These are phyloP conservation scores for Drosophila picticornis DNA, from an alignment of 2,888 invertebrate species.

Conservation along the genomic window DNA sequence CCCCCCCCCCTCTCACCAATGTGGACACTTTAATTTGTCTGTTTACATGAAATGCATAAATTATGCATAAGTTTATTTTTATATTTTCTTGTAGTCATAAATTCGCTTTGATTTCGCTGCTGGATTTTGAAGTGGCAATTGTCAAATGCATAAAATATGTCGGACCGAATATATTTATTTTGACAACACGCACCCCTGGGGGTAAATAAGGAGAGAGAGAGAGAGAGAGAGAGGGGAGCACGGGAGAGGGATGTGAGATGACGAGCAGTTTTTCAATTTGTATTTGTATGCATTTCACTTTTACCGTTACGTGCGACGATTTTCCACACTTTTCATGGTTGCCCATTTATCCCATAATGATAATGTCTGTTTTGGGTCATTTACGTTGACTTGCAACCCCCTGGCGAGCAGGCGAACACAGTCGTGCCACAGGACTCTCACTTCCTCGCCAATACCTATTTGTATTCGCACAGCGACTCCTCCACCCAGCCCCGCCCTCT, in stretches of 20 bases:
- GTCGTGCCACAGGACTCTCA: not conserved
- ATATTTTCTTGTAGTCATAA: slow-evolving; percentile 46
- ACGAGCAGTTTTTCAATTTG: slow-evolving; percentile 36
- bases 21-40: slow-evolving; percentile 70
- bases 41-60: slow-evolving; percentile 78
- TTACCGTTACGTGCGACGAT: slow-evolving; percentile 38
- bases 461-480: not conserved
- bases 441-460: slow-evolving; percentile 7
- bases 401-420: slow-evolving; percentile 1
- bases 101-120: slow-evolving; percentile 69
- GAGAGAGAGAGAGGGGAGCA: not conserved
- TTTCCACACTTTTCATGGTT: slow-evolving; percentile 66
- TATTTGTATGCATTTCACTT: slow-evolving; percentile 63
- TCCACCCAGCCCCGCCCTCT: too few species aligned
- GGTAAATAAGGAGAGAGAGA: not conserved
- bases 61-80: slow-evolving; percentile 71
- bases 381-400: slow-evolving; percentile 44
- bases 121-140: slow-evolving; percentile 64
- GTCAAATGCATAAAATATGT: slow-evolving; percentile 76
- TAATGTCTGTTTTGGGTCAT: slow-evolving; percentile 73
- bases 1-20: not conserved
- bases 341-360: slow-evolving; percentile 70
- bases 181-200: slow-evolving; percentile 18
- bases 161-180: slow-evolving; percentile 40
- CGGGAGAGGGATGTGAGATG: not conserved